Conservation (phyloP, 2,797 vertebrate species). For the Pyrocephalus nanus region DNA sequence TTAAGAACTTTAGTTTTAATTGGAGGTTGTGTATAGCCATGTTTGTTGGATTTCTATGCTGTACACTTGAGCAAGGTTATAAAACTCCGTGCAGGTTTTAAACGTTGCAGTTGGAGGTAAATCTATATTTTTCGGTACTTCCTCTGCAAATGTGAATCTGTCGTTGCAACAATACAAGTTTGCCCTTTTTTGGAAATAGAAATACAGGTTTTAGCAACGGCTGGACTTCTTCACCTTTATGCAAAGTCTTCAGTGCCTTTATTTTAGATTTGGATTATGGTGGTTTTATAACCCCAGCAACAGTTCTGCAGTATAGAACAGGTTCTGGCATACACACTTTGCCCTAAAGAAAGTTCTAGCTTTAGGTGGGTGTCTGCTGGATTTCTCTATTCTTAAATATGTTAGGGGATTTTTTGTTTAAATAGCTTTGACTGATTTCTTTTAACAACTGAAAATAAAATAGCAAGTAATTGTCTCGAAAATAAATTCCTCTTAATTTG, state of each 20-base stretch:
- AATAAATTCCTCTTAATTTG: background rate
- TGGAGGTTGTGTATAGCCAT: conserved; percentile 24
- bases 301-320: conserved; percentile 42
- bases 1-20: conserved; percentile 23
- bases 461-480: background rate
- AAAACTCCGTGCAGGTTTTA: conserved; percentile 1
- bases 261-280: conserved; percentile 8
- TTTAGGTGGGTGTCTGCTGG: conserved; percentile 7
- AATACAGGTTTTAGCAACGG: background rate
- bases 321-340: conserved; percentile 36
- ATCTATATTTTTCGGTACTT: background rate
- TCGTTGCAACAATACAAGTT: background rate
- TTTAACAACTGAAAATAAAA: background rate
- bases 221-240: background rate
- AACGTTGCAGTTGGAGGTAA: background rate
- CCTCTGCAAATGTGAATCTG: background rate
- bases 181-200: background rate
- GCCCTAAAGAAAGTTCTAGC: conserved; percentile 65
- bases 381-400: background rate
- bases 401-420: background rate
- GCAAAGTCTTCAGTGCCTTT: background rate
- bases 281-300: conserved; percentile 42
- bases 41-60: conserved; percentile 53
- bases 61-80: background rate
- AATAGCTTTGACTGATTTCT: background rate